Base-by-base conservation (phyloP, 2,797 vertebrate species). In the Paedocypris micromegethes region DNA sequence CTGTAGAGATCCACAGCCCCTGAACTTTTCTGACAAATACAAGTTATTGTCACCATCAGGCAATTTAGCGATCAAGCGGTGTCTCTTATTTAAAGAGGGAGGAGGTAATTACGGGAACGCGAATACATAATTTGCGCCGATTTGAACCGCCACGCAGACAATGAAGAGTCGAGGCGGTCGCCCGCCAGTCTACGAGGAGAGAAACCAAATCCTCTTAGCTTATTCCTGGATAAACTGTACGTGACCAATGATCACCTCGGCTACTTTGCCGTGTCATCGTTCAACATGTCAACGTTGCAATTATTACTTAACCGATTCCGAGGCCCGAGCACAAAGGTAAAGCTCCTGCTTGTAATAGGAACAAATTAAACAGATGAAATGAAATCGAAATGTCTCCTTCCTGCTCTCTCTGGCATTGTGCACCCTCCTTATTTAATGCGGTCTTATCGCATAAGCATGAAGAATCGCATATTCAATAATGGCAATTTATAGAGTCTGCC, bases 401-500 rank as follows among this genome's bases (percentile, higher is more conserved):
- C 72, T 68, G 57, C 49, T 60, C 50, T 48, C 50, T 46, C 44
- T 5, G 39, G 52, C 56, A 65, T 60, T 66, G 75, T 62, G 57
- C 72, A 49, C 57, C 52, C 59, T 56, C 62, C 64, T 50, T 39
- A 41, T 72, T 74, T 72, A 77, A 72, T 66, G 66, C 48, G n/a
- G 65, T 44, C 72, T 77, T 77, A 77, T 77, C 75, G 53, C 56
- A 46, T 43, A n/a, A 54, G 75, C 64, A 58, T 58, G 60, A 77
- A 66, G 63, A 64, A 66, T 38, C 60, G 64, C 72, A 51, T 68
- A 66, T 77, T 77, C 72, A 77, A 77, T 74, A 74, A 77, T 61
- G 61, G 44, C 72, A 68, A 69, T 77, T 73, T 77, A 63, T 66
- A 70, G 64, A 66, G 59, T 53, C 71, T 54, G 49, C 63, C 23